These are phyloP conservation scores for Deilephila porcellus DNA, from an alignment of 2,888 invertebrate genomes.

Conservation along the genomic window DNA sequence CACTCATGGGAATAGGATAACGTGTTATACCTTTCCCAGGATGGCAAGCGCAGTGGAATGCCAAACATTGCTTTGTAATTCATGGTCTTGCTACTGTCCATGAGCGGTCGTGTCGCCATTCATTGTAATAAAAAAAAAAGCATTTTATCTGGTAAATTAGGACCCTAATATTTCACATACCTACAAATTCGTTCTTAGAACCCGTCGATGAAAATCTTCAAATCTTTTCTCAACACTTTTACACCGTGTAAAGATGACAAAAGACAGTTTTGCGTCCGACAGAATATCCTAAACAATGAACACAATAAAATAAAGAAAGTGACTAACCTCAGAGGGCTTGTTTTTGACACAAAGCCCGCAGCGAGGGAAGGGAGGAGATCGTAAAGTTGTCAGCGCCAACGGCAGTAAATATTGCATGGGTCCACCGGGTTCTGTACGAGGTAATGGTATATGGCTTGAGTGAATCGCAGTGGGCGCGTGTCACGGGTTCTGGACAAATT, in stretches of 20 bases:
- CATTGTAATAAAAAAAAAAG: too few relatives aligned
- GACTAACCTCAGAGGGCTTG: slow-evolving; percentile 46
- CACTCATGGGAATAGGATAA: too few relatives aligned
- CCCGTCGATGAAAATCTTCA: neutral
- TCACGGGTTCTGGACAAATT: slow-evolving; percentile 1
- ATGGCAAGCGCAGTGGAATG: too few relatives aligned
- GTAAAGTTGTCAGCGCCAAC: slow-evolving; percentile 54
- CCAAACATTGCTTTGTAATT: too few relatives aligned
- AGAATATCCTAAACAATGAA: slow-evolving; percentile 43
- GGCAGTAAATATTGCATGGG: slow-evolving; percentile 49
- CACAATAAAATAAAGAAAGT: slow-evolving; percentile 51
- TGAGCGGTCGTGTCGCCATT: too few relatives aligned
- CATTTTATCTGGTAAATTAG: too few relatives aligned
- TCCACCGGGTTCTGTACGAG: slow-evolving; percentile 26
- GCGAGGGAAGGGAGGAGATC: slow-evolving; percentile 33
- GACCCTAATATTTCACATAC: too few relatives aligned
- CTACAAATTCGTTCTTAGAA: too few relatives aligned
- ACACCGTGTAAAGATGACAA: slow-evolving; percentile 42
- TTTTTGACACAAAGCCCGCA: slow-evolving; percentile 48
- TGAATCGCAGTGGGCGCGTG: neutral
- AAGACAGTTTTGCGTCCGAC: slow-evolving; percentile 34
- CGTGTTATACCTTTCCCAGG: too few relatives aligned
- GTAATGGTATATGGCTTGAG: slow-evolving; percentile 25
- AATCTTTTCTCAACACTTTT: neutral
- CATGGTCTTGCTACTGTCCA: too few relatives aligned